Conservation (phyloP, 2,797 vertebrate genomes). For the Sebastes glaucus region DNA sequence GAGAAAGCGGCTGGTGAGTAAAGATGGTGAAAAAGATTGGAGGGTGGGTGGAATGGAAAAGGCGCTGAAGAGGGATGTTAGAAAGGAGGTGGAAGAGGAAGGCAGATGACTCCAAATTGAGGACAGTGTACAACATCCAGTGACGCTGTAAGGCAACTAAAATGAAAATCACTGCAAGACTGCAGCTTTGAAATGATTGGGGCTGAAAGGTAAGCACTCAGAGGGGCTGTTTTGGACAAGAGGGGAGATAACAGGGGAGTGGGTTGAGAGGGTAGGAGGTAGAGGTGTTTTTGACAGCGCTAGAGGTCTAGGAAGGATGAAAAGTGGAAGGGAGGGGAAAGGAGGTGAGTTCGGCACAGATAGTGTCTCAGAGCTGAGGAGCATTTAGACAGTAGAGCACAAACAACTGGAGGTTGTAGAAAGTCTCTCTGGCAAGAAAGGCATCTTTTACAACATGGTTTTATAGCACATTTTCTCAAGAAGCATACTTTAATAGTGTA, state of each 20-base stretch:
- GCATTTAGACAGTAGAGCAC: constrained; percentile 20
- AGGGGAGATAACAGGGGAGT: constrained; percentile 52
- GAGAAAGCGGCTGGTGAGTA: constrained; percentile 12
- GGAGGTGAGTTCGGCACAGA: constrained; percentile 38
- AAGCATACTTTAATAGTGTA: not conserved
- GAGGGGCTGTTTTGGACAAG: constrained; percentile 65
- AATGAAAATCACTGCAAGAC: constrained; percentile 64
- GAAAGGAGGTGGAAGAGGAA: constrained; percentile 18
- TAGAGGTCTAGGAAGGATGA: constrained; percentile 37
- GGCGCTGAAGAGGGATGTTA: constrained; percentile 21
- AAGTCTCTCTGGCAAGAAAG: not conserved
- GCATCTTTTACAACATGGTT: constrained; percentile 5
- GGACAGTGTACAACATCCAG: constrained; percentile 45
- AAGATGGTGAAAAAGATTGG: constrained; percentile 28
- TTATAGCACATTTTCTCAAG: not conserved
- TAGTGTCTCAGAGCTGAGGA: constrained; percentile 23
- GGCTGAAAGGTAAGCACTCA: constrained; percentile 68
- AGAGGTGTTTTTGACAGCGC: constrained; percentile 64
- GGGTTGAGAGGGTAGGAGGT: constrained; percentile 52
- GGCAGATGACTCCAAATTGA: constrained; percentile 49
- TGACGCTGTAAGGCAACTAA: constrained; percentile 55
- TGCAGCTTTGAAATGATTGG: constrained; percentile 62
- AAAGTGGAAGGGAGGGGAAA: constrained; percentile 23
- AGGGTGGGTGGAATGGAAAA: constrained; percentile 29
- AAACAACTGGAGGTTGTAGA: constrained; percentile 16